A percentile compares a stretch with the other conserved stretches of the same genome.
These are phyloP conservation scores for Nemotelus pantherinus DNA, from an alignment of 2,888 invertebrate genomes.

Conservation along the genomic window DNA sequence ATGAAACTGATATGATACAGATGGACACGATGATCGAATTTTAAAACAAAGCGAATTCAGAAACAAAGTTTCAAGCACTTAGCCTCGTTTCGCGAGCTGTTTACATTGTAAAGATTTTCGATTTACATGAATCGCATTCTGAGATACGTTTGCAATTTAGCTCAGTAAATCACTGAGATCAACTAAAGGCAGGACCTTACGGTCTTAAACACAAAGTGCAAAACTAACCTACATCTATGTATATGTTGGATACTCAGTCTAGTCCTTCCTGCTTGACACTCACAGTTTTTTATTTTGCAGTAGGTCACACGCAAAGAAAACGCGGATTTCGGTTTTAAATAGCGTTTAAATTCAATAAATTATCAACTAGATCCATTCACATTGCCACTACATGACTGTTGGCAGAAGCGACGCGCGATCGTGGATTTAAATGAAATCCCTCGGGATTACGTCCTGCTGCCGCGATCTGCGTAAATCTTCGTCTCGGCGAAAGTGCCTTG, in stretches of 20 bases:
- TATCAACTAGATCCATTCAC: slow-evolving; percentile 12
- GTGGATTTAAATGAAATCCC: slow-evolving; percentile 48
- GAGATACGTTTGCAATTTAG: too few species aligned
- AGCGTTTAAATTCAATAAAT: slow-evolving; percentile 37
- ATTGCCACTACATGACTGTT: neutral
- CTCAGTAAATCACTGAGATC: too few species aligned
- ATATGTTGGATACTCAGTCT: too few species aligned
- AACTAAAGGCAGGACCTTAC: too few species aligned
- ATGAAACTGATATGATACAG: slow-evolving; percentile 42
- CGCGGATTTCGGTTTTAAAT: too few species aligned
- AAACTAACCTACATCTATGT: too few species aligned
- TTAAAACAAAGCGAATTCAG: neutral
- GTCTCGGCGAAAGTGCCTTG: slow-evolving; percentile 46
- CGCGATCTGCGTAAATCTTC: slow-evolving; percentile 46
- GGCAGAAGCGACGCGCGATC: slow-evolving; percentile 29
- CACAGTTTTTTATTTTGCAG: too few species aligned
- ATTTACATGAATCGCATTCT: too few species aligned
- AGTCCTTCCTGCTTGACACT: too few species aligned
- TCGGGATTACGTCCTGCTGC: slow-evolving; percentile 46
- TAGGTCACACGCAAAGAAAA: too few species aligned
- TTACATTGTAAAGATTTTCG: neutral
- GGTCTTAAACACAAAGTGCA: too few species aligned
- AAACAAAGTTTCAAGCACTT: neutral
- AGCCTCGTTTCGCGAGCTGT: neutral
- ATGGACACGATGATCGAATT: slow-evolving; percentile 13